phyloP scores from a whole-genome alignment of 2,113 vertebrate species.

The Dicaeum eximium region DNA sequence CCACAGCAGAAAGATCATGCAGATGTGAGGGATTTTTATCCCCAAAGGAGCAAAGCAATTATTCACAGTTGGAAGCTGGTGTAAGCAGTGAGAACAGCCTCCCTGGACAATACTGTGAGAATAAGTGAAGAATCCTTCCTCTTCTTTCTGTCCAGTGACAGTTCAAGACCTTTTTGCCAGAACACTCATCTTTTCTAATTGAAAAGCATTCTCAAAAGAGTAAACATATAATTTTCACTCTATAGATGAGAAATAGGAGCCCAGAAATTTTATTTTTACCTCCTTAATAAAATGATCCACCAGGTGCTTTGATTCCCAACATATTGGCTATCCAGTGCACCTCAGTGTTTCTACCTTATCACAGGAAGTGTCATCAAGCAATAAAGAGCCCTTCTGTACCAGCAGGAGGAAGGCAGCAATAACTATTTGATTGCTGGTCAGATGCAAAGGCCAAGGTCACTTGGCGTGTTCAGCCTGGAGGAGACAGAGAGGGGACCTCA shows the following conservation, averaged over 20 bases:
- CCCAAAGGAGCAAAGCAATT: not conserved
- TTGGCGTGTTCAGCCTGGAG: not conserved
- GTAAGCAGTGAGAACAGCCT: not conserved
- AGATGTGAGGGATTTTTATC: not conserved
- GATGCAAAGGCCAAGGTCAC: not conserved
- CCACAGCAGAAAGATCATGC: not conserved
- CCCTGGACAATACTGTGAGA: not conserved
- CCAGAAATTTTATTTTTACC: not conserved
- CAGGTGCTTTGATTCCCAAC: not conserved
- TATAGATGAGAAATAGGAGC: not conserved
- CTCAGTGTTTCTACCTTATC: not conserved
- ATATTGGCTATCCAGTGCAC: not conserved
- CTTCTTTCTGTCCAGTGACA: not conserved
- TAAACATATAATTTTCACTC: not conserved
- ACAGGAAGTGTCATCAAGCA: not conserved
- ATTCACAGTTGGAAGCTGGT: not conserved
- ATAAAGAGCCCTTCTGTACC: not conserved
- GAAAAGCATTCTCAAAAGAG: not conserved
- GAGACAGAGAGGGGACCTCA: not conserved
- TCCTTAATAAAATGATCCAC: not conserved
- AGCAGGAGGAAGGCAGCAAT: not conserved
- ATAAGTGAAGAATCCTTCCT: not conserved
- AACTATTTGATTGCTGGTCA: not conserved
- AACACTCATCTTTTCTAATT: not conserved
- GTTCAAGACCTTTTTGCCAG: not conserved